Conservation (phyloP, 1,140 invertebrate species). For the Bradynema listronoti region DNA sequence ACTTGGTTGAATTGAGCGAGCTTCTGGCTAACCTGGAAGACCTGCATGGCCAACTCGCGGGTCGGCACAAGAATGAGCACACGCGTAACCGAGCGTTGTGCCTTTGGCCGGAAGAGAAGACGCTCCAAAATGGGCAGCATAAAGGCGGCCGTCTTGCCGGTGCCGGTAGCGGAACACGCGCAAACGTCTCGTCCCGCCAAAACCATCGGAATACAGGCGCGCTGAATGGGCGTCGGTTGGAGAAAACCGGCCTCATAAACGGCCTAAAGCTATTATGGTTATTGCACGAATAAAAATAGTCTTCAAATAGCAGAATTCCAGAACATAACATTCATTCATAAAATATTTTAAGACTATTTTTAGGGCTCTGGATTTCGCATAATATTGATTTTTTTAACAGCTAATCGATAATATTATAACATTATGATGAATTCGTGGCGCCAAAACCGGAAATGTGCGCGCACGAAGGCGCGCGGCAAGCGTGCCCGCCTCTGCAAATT, state of each 20-base stretch:
- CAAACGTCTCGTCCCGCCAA: conserved; percentile 81
- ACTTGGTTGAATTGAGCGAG: conserved; percentile 75
- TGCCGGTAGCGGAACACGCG: conserved; percentile 92
- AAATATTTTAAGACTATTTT: background rate
- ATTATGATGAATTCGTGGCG: background rate
- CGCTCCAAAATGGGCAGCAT: conserved; percentile 93
- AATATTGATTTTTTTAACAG: no score
- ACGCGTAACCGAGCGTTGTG: conserved; percentile 67
- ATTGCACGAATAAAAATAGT: conserved; percentile 5
- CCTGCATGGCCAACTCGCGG: conserved; percentile 74
- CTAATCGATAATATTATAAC: background rate
- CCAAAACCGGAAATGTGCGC: no score
- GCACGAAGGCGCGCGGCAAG: no score
- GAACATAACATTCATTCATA: background rate
- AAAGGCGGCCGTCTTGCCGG: conserved; percentile 93
- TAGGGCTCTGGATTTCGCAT: no score
- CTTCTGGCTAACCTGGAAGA: conserved; percentile 69
- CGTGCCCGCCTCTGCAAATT: no score
- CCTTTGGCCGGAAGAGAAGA: conserved; percentile 69
- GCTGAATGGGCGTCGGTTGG: conserved; percentile 91
- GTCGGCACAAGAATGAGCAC: conserved; percentile 91
- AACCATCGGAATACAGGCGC: conserved; percentile 84
- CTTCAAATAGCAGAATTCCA: background rate
- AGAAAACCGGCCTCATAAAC: conserved; percentile 77
- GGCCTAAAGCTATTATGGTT: no score